Evolutionary conservation across 1,140 invertebrate species (phyloP), one percentile per base, ranked within the genome.

Genomic region (Lepidurus couesii): DNA sequence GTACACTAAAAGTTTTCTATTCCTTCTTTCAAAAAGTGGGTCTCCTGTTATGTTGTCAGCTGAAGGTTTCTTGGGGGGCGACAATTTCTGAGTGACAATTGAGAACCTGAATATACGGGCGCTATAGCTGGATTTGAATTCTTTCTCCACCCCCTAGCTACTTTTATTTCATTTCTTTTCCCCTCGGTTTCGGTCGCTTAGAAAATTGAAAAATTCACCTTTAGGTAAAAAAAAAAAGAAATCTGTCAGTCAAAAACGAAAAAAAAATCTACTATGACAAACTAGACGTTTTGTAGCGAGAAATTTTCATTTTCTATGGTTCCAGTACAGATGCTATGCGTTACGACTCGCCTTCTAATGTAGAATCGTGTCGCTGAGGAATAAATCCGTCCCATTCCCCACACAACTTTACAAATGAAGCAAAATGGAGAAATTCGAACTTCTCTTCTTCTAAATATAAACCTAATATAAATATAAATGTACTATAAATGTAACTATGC

Each of bases 51-150:
- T 9, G 53, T 21, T 65, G 53, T 65, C 53, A 65, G 53, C 21
- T 65, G 8, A 65, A 10, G 21, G n/a, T n/a, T n/a, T 7, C 21
- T 21, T 34, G 2, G 1, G 26, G 26, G 34, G 53, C 53, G 53
- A 65, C 53, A 65, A 13, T 65, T 65, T 65, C 21, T 65, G 47
- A 65, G 47, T 65, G 53, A 65, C 53, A 65, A 65, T 65, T 65
- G 53, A 65, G 53, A 65, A 65, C 53, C 21, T 65, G 53, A 65
- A 65, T 65, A 65, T 65, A 65, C 53, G 53, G 53, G 53, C 53
- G 53, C 53, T 65, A 65, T 65, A 65, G 34, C 3, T 21, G 53
- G 53, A 65, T 65, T 65, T 21, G 53, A 65, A 21, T 65, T 65
- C 53, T 65, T 47, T 65, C 53, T 65, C 21, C 53, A n/a, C 21